Conservation (phyloP, 2,797 vertebrate genomes). For the Nannoperca australis region DNA sequence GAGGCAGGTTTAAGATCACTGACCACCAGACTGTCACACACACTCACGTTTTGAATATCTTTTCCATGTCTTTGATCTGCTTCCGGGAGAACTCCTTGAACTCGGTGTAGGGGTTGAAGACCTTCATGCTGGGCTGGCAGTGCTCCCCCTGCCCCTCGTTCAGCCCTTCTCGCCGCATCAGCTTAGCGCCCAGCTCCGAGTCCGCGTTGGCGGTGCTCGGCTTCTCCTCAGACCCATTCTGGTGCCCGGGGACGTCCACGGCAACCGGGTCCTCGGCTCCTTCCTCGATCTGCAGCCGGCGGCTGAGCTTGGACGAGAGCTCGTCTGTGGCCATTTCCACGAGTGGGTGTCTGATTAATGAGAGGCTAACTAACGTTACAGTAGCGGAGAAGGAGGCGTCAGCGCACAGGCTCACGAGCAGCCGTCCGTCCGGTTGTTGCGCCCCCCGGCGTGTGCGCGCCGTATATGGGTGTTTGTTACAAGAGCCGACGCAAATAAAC, state of each 20-base stretch:
- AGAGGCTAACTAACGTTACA: neutral
- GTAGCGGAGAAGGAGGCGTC: neutral
- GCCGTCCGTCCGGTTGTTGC: neutral
- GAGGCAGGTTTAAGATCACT: neutral
- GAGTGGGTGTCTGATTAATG: neutral
- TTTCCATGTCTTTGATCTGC: constrained; percentile 97
- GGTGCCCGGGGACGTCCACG: constrained; percentile 41
- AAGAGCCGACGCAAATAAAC: too few species aligned
- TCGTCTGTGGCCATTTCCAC: constrained; percentile 90
- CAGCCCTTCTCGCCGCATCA: constrained; percentile 86
- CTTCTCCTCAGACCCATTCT: constrained; percentile 78
- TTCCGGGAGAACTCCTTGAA: constrained; percentile 96
- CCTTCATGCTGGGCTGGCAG: constrained; percentile 86
- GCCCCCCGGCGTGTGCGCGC: accelerated
- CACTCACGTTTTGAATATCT: constrained; percentile 93
- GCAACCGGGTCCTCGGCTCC: constrained; percentile 76
- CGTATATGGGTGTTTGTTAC: accelerated
- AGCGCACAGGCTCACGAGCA: neutral
- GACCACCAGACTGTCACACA: constrained; percentile 34
- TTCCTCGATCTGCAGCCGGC: constrained; percentile 88
- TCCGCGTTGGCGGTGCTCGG: constrained; percentile 79
- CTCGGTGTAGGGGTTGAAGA: constrained; percentile 94
- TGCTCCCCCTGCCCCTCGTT: constrained; percentile 86
- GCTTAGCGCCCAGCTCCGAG: constrained; percentile 88
- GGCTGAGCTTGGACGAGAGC: constrained; percentile 89